A percentile compares a stretch with the other conserved stretches of the same genome.
These are phyloP conservation scores for Micrasema minimum DNA, from an alignment of 1,140 invertebrate species.

Conservation along the genomic window DNA sequence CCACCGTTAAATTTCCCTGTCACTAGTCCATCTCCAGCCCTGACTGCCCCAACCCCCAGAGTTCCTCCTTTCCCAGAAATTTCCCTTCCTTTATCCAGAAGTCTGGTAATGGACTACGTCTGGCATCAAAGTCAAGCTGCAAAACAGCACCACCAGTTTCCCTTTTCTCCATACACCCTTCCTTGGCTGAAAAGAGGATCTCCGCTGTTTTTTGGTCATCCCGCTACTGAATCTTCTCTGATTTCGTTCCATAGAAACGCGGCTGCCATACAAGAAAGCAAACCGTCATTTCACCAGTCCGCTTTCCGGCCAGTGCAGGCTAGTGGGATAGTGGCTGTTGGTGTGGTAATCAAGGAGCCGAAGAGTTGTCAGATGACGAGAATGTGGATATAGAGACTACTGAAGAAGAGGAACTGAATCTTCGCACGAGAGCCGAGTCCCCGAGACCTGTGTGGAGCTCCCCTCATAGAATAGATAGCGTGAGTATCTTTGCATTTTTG, in stretches of 20 bases:
- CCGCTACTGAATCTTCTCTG: constrained; percentile 57
- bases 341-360: constrained; percentile 46
- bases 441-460: constrained; percentile 39
- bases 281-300: constrained; percentile 66
- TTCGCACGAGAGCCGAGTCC: constrained; percentile 36
- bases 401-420: constrained; percentile 61
- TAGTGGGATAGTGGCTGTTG: constrained; percentile 29
- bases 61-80: constrained; percentile 70
- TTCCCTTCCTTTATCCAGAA: constrained; percentile 69
- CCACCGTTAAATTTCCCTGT: constrained; percentile 55
- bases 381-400: constrained; percentile 72
- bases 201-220: constrained; percentile 66
- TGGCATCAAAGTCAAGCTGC: constrained; percentile 71
- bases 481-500: too few relatives aligned
- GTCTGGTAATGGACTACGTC: constrained; percentile 75
- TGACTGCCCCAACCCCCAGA: constrained; percentile 63
- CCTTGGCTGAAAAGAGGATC: constrained; percentile 69
- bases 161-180: constrained; percentile 69
- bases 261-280: constrained; percentile 41
- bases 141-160: constrained; percentile 62
- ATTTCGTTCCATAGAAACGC: constrained; percentile 59
- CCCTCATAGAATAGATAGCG: constrained; percentile 34
- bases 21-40: constrained; percentile 52
- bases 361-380: constrained; percentile 67
- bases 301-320: constrained; percentile 74